A percentile compares a stretch with the other conserved stretches of the same genome.
phyloP scores from a whole-genome alignment of 1,140 invertebrate genomes.

The Epicauta chinensis region DNA sequence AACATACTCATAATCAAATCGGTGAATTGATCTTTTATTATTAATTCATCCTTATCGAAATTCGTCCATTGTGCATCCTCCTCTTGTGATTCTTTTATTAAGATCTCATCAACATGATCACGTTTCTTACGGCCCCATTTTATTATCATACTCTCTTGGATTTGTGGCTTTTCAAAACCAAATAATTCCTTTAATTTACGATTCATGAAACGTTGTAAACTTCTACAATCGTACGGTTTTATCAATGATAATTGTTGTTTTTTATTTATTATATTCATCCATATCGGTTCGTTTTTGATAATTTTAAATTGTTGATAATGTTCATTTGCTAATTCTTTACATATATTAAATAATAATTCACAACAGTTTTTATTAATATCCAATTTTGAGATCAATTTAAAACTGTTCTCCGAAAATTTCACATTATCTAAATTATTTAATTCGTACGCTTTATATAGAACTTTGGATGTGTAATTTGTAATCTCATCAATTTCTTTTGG shows the following conservation, averaged over 20 bases:
- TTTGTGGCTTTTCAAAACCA: constrained; percentile 49
- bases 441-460: constrained; percentile 44
- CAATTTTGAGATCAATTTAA: constrained; percentile 29
- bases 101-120: constrained; percentile 64
- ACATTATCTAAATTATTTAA: constrained; percentile 42
- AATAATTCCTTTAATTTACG: constrained; percentile 51
- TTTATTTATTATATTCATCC: constrained; percentile 45
- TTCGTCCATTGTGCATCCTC: constrained; percentile 68
- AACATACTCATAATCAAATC: constrained; percentile 57
- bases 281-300: constrained; percentile 47
- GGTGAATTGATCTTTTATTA: constrained; percentile 61
- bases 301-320: constrained; percentile 45
- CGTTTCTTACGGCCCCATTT: constrained; percentile 62
- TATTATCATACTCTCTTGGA: constrained; percentile 54
- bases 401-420: constrained; percentile 40
- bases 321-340: constrained; percentile 54
- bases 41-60: constrained; percentile 62
- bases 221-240: constrained; percentile 42
- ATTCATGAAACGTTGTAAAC: constrained; percentile 47
- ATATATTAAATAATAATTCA: constrained; percentile 58
- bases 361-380: constrained; percentile 43
- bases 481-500: constrained; percentile 46
- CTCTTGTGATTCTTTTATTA: constrained; percentile 60
- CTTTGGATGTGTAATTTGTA: constrained; percentile 43
- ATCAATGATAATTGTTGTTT: constrained; percentile 41